A percentile compares a stretch with the other conserved stretches of the same genome.
Conservation (phyloP, 2,113 vertebrate genomes). For the Coracopsis vasa region DNA sequence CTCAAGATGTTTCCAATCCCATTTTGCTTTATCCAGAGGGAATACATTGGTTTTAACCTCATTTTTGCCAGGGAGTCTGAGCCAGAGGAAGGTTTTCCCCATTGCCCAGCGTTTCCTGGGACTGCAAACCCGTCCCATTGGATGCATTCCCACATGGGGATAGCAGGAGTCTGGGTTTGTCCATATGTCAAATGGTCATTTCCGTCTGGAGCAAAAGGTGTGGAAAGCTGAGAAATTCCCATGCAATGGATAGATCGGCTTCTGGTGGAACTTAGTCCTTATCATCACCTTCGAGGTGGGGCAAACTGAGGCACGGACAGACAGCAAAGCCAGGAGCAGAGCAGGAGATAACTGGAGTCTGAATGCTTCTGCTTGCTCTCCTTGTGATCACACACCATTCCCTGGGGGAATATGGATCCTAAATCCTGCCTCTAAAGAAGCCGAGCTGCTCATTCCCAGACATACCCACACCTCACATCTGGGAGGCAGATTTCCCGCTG, state of each 20-base stretch:
- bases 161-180: background rate
- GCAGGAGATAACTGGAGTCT: background rate
- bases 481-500: background rate
- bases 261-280: background rate
- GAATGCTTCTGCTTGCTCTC: background rate
- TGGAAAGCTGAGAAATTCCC: background rate
- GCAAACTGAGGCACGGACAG: background rate
- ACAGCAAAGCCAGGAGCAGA: background rate
- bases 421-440: background rate
- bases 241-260: background rate
- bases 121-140: fast-evolving
- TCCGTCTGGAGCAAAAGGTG: background rate
- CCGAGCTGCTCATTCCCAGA: background rate
- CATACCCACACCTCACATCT: background rate
- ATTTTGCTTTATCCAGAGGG: background rate
- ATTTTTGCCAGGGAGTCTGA: background rate
- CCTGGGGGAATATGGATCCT: background rate
- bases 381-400: background rate
- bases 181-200: background rate
- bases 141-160: background rate
- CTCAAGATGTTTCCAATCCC: background rate
- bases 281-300: background rate
- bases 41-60: background rate
- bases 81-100: background rate
- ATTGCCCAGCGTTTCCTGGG: background rate